Percentiles rank a stretch among this genome's conserved stretches.
phyloP scores from a whole-genome alignment of 1,140 invertebrate genomes.

The Pinna nobilis region DNA sequence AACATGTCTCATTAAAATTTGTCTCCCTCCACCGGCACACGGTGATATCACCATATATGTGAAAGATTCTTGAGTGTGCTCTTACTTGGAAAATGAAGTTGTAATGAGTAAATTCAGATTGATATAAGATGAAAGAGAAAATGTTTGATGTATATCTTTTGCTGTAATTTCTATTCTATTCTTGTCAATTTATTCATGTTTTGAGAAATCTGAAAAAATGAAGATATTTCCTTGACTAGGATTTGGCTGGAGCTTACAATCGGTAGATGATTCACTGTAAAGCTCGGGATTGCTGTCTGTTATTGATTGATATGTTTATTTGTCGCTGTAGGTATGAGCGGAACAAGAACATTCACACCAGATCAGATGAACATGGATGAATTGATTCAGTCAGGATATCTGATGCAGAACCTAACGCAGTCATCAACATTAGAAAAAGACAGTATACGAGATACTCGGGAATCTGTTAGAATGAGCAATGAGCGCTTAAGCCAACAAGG shows the following conservation, averaged over 20 bases:
- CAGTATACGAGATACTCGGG: slow-evolving; percentile 9
- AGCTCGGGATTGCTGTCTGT: neutral
- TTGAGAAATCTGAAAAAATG: too few relatives aligned
- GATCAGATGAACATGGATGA: slow-evolving; percentile 68
- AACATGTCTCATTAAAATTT: neutral
- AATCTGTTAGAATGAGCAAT: slow-evolving; percentile 24
- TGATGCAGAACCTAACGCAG: slow-evolving; percentile 59
- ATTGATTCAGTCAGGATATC: slow-evolving; percentile 61
- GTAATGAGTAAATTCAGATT: too few relatives aligned
- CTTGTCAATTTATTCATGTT: too few relatives aligned
- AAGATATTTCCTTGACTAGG: neutral
- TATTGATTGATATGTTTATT: neutral
- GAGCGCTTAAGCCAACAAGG: slow-evolving; percentile 21
- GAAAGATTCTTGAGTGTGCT: too few relatives aligned
- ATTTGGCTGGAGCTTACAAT: neutral
- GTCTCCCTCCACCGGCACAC: too few relatives aligned
- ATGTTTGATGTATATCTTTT: too few relatives aligned
- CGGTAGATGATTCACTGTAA: neutral
- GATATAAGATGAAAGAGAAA: too few relatives aligned
- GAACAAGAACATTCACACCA: slow-evolving; percentile 57
- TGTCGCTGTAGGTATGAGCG: slow-evolving; percentile 31
- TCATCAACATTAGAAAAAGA: slow-evolving; percentile 11
- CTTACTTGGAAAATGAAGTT: too few relatives aligned
- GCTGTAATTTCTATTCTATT: too few relatives aligned
- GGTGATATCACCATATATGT: too few relatives aligned